phyloP scores from a whole-genome alignment of 1,140 invertebrate genomes.

The Cotesia typhae region DNA sequence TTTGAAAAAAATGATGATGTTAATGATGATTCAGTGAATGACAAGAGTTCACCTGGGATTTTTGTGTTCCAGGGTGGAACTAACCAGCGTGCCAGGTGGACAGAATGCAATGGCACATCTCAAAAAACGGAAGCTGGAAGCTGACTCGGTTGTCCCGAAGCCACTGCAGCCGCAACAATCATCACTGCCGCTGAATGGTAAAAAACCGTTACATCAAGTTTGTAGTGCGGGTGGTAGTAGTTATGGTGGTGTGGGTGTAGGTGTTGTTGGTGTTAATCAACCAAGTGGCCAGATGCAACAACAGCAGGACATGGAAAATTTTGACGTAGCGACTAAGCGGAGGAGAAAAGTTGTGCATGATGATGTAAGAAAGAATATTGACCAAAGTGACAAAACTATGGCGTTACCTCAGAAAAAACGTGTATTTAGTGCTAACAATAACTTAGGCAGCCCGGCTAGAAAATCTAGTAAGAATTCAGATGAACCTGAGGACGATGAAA shows the following conservation, averaged over 20 bases:
- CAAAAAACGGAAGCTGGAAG: constrained; percentile 69
- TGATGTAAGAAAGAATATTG: constrained; percentile 59
- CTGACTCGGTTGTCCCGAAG: constrained; percentile 58
- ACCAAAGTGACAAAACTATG: constrained; percentile 47
- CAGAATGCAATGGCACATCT: constrained; percentile 68
- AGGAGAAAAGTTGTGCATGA: constrained; percentile 65
- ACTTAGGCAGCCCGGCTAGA: constrained; percentile 65
- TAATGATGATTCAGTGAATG: not conserved
- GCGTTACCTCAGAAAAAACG: constrained; percentile 72
- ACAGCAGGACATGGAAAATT: constrained; percentile 62
- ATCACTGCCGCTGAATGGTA: constrained; percentile 45
- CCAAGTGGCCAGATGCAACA: constrained; percentile 16
- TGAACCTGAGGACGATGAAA: constrained; percentile 77
- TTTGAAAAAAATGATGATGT: constrained; percentile 23
- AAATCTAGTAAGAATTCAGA: constrained; percentile 63
- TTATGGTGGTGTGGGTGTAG: constrained; percentile 26
- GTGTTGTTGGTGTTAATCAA: constrained; percentile 21
- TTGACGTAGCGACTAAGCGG: constrained; percentile 60
- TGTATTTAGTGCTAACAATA: constrained; percentile 60
- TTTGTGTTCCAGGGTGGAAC: constrained; percentile 67
- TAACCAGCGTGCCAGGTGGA: constrained; percentile 65
- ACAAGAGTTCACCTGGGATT: constrained; percentile 57
- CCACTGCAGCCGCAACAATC: constrained; percentile 51
- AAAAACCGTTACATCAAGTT: constrained; percentile 45
- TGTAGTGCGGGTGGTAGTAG: constrained; percentile 24